These are phyloP conservation scores for Arion vulgaris DNA, from an alignment of 1,140 invertebrate species.

Conservation along the genomic window DNA sequence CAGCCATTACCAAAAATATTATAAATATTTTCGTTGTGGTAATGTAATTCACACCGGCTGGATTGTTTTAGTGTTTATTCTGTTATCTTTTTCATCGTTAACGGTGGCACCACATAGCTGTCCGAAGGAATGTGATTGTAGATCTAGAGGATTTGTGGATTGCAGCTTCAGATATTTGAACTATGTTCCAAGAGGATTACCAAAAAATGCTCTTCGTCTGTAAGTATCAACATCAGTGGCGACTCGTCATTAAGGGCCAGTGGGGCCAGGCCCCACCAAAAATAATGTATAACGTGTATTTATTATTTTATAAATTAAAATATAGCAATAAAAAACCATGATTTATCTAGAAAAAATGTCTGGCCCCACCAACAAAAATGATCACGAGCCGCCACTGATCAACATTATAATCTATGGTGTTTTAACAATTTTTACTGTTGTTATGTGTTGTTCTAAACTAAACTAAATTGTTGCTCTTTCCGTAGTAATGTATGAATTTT, in stretches of 20 bases:
- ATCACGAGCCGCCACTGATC: no score
- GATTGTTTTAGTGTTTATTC: not conserved
- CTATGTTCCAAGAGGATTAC: constrained; percentile 28
- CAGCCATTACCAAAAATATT: not conserved
- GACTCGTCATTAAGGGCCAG: no score
- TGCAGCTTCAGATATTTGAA: constrained; percentile 37
- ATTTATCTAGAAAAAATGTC: no score
- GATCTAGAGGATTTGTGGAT: constrained; percentile 27
- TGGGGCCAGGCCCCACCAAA: no score
- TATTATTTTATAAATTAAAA: no score
- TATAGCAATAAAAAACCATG: no score
- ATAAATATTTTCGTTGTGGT: not conserved
- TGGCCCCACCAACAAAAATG: no score
- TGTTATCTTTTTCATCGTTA: not conserved
- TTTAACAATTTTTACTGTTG: not conserved
- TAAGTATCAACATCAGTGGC: constrained; percentile 25
- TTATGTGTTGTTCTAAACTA: no score
- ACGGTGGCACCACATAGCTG: not conserved
- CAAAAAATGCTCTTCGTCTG: constrained; percentile 5
- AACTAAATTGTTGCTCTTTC: no score
- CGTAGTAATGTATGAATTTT: no score
- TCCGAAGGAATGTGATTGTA: constrained; percentile 25
- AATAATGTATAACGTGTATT: no score
- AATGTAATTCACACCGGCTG: not conserved
- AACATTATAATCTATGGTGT: not conserved